phyloP scores from a whole-genome alignment of 2,888 invertebrate genomes.

The Lasiommata megera region DNA sequence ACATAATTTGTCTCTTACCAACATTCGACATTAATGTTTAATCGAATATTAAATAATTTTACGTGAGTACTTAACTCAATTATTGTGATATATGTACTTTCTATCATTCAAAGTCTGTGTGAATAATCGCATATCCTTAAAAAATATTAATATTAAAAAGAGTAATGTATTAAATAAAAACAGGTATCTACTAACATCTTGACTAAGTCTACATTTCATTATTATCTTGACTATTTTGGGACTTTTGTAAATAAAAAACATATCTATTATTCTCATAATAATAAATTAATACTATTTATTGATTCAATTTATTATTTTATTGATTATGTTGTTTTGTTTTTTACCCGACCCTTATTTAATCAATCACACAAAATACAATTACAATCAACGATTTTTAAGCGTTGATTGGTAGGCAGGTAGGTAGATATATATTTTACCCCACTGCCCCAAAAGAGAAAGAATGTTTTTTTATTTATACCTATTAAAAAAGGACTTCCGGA shows the following conservation, averaged over 20 bases:
- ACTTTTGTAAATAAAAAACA: conserved; percentile 36
- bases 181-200: neutral
- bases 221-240: conserved; percentile 25
- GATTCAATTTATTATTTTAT: neutral
- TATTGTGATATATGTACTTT: conserved; percentile 30
- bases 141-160: conserved; percentile 3
- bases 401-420: too few relatives aligned
- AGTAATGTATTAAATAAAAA: neutral
- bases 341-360: too few relatives aligned
- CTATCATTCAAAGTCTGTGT: conserved; percentile 19
- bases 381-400: too few relatives aligned
- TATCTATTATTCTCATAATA: conserved; percentile 29
- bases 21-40: neutral
- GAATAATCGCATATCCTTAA: conserved; percentile 31
- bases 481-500: too few relatives aligned
- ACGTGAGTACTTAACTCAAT: conserved; percentile 22
- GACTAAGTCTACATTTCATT: conserved; percentile 14
- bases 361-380: too few relatives aligned
- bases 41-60: conserved; percentile 6
- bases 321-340: too few relatives aligned
- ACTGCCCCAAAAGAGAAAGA: too few relatives aligned
- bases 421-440: too few relatives aligned
- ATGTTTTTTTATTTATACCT: too few relatives aligned
- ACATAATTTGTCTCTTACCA: too few relatives aligned
- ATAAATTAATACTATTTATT: conserved; percentile 35